Percentiles rank a stretch among this genome's conserved stretches.
These are phyloP conservation scores for Chaetodon auriga DNA, from an alignment of 2,113 vertebrate species.

Conservation along the genomic window DNA sequence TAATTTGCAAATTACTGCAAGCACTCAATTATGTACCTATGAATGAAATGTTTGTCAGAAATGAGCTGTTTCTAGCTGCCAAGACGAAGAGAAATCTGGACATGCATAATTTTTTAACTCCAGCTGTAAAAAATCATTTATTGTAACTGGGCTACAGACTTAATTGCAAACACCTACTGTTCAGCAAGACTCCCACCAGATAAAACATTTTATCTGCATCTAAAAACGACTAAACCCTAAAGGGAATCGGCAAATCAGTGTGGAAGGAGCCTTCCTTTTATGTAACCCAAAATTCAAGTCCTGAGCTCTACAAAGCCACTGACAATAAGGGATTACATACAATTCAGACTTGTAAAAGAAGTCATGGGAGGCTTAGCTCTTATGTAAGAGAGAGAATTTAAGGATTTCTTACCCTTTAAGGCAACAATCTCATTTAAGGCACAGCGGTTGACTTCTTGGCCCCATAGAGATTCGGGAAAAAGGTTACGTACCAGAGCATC, in stretches of 20 bases:
- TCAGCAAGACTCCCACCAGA: constrained; percentile 19
- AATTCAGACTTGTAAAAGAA: constrained; percentile 44
- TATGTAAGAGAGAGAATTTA: constrained; percentile 52
- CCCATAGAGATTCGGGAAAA: constrained; percentile 77
- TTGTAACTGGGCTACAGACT: constrained; percentile 12
- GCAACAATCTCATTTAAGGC: constrained; percentile 84
- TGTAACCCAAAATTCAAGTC: constrained; percentile 40
- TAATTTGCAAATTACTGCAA: constrained; percentile 9
- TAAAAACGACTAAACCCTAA: constrained; percentile 32
- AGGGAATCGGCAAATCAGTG: constrained; percentile 47
- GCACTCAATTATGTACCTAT: constrained; percentile 4
- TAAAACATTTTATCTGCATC: constrained; percentile 40
- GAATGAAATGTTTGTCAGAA: constrained; percentile 7
- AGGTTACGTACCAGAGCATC: constrained; percentile 81
- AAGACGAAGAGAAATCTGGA: constrained; percentile 35
- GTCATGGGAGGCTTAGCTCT: constrained; percentile 34
- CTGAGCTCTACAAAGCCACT: constrained; percentile 42
- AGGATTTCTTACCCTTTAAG: constrained; percentile 81
- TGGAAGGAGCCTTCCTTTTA: constrained; percentile 24
- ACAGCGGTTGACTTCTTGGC: constrained; percentile 77
- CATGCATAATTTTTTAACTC: constrained; percentile 18
- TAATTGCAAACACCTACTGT: constrained; percentile 25
- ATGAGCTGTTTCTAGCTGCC: constrained; percentile 1
- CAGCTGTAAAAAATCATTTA: constrained; percentile 25
- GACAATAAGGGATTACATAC: constrained; percentile 64